phyloP scores from a whole-genome alignment of 2,113 vertebrate genomes.

The Cygnus atratus region DNA sequence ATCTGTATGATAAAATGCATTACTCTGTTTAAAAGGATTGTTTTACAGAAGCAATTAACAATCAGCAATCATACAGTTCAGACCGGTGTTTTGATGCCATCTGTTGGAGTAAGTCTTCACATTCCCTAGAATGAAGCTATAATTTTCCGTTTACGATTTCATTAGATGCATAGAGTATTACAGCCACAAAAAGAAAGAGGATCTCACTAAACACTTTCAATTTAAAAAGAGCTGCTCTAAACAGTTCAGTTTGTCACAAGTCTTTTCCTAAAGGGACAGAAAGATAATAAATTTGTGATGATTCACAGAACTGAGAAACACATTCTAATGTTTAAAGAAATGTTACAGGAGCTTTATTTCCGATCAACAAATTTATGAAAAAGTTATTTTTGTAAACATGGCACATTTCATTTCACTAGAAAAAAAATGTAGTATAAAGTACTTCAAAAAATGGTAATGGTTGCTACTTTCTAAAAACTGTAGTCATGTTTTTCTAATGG shows the following conservation, averaged over 20 bases:
- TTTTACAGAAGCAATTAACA: constrained; percentile 86
- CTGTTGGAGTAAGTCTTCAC: constrained; percentile 92
- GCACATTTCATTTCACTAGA: neutral
- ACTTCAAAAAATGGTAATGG: neutral
- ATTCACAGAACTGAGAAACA: neutral
- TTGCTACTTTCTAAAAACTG: neutral
- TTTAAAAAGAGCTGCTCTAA: constrained; percentile 50
- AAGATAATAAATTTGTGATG: constrained; percentile 10
- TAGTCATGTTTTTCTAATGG: neutral
- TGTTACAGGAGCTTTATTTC: neutral
- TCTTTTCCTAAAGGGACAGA: constrained; percentile 16
- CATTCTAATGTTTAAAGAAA: neutral
- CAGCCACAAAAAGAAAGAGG: constrained; percentile 71
- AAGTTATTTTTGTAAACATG: neutral
- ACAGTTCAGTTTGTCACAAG: constrained; percentile 43
- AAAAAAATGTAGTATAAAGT: neutral
- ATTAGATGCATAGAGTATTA: constrained; percentile 73
- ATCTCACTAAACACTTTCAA: constrained; percentile 62
- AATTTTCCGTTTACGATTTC: constrained; percentile 86
- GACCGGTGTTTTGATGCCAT: constrained; percentile 98
- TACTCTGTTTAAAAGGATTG: constrained; percentile 85
- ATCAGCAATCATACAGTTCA: constrained; percentile 84
- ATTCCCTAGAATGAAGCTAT: constrained; percentile 79
- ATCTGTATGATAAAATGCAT: constrained; percentile 85
- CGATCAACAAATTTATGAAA: neutral